A percentile compares a stretch with the other conserved stretches of the same genome.
Evolutionary conservation across 2,888 invertebrate genomes (phyloP).

Genomic region (Drosophila hamatofila): DNA sequence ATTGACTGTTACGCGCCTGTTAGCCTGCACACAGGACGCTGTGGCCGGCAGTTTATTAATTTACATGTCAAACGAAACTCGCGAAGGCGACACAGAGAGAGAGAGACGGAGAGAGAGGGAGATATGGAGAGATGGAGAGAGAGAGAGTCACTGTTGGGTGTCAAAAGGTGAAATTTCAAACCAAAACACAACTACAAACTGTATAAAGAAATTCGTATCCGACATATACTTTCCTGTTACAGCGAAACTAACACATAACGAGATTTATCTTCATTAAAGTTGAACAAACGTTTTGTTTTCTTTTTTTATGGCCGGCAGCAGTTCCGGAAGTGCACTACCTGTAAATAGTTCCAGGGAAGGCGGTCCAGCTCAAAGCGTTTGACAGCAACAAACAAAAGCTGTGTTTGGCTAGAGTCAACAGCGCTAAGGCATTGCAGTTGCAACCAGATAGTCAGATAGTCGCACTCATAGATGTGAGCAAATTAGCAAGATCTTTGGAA

Average conservation of each 20-base stretch:
- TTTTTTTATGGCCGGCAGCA: conserved; percentile 31
- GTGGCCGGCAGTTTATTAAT: conserved; percentile 73
- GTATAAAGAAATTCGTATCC: conserved; percentile 13
- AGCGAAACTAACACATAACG: conserved; percentile 34
- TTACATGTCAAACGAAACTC: conserved; percentile 70
- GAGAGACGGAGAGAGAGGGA: background rate
- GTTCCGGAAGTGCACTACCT: conserved; percentile 73
- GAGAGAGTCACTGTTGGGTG: conserved; percentile 29
- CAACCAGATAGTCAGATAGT: conserved; percentile 32
- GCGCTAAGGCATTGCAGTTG: conserved; percentile 23
- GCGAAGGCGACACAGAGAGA: background rate
- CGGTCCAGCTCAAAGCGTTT: conserved; percentile 56
- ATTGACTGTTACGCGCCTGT: conserved; percentile 76
- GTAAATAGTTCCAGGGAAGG: conserved; percentile 40
- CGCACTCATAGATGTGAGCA: conserved; percentile 40
- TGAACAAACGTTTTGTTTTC: conserved; percentile 11
- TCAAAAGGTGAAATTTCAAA: conserved; percentile 76
- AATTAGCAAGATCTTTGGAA: conserved; percentile 49
- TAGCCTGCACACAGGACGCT: conserved; percentile 36
- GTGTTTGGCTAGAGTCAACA: conserved; percentile 7
- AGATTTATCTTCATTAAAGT: conserved; percentile 75
- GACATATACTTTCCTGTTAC: conserved; percentile 28
- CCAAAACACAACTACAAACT: conserved; percentile 55
- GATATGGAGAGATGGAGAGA: background rate
- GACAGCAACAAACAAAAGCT: conserved; percentile 38